phyloP scores from a whole-genome alignment of 2,888 invertebrate genomes.

The Candidula unifasciata region DNA sequence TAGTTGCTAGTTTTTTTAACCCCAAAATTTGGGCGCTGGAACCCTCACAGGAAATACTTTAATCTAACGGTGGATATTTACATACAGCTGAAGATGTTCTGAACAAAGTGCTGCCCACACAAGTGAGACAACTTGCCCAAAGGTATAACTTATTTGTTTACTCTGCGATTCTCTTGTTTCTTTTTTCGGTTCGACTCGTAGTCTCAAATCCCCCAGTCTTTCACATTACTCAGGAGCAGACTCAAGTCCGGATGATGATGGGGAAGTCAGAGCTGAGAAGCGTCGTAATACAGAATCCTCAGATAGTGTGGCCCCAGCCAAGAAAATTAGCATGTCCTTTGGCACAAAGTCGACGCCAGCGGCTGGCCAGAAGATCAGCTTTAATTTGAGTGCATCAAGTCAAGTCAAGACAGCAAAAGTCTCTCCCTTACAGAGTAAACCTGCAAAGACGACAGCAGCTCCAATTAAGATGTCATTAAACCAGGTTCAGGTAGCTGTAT shows the following conservation, averaged over 20 bases:
- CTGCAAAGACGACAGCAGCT: constrained; percentile 3
- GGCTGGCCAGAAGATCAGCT: constrained; percentile 46
- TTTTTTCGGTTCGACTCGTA: constrained; percentile 52
- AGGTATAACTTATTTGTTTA: constrained; percentile 34
- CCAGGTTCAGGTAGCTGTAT: constrained; percentile 33
- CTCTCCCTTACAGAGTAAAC: neutral
- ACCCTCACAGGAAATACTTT: too few species aligned
- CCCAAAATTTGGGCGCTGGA: too few species aligned
- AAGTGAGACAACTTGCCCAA: constrained; percentile 1
- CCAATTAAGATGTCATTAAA: constrained; percentile 50
- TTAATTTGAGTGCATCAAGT: constrained; percentile 34
- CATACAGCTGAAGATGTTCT: too few species aligned
- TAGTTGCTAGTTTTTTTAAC: too few species aligned
- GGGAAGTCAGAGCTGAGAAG: constrained; percentile 45
- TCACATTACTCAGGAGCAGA: constrained; percentile 54
- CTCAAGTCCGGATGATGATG: constrained; percentile 35
- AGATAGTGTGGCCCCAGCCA: constrained; percentile 40
- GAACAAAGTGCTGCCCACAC: neutral
- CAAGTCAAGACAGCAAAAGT: neutral
- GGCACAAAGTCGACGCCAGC: constrained; percentile 40
- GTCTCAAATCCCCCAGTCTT: constrained; percentile 55
- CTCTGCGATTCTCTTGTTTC: constrained; percentile 46
- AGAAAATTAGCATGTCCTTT: constrained; percentile 55
- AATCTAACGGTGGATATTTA: too few species aligned
- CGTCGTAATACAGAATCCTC: constrained; percentile 26